These are phyloP conservation scores for Drosophila sturtevanti DNA, from an alignment of 1,140 invertebrate genomes.

Conservation along the genomic window DNA sequence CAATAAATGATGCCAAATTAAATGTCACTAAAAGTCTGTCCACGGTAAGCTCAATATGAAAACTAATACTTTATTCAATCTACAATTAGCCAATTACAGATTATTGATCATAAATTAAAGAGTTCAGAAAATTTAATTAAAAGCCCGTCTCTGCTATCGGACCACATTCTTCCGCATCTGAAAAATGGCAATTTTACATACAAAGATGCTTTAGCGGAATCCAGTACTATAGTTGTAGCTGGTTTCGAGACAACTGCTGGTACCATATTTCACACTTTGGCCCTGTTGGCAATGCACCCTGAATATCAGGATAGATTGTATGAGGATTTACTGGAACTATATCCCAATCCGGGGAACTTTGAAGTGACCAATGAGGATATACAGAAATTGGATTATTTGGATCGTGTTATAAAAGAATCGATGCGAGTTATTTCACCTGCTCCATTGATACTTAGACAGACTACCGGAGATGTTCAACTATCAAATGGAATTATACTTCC, in stretches of 20 bases:
- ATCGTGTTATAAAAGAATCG: conserved; percentile 86
- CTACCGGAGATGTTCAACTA: conserved; percentile 33
- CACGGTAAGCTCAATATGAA: neutral
- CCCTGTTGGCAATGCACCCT: conserved; percentile 64
- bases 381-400: conserved; percentile 86
- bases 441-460: conserved; percentile 41
- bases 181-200: conserved; percentile 31
- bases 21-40: neutral
- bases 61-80: no score
- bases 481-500: conserved; percentile 46
- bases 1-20: neutral
- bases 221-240: conserved; percentile 49
- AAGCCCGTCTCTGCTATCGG: neutral
- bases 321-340: conserved; percentile 85
- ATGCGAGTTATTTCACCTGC: conserved; percentile 82
- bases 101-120: neutral
- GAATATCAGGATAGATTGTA: conserved; percentile 84
- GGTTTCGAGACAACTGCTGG: conserved; percentile 60
- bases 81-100: conserved; percentile 2
- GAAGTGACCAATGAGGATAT: conserved; percentile 84
- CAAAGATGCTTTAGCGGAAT: conserved; percentile 52
- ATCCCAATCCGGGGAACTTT: conserved; percentile 82
- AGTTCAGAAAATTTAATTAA: neutral
- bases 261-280: conserved; percentile 38
- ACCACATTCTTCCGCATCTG: conserved; percentile 2